A percentile compares a stretch with the other conserved stretches of the same genome.
Evolutionary conservation across 2,888 invertebrate genomes (phyloP).

Genomic region (Epistrophe grossulariae): DNA sequence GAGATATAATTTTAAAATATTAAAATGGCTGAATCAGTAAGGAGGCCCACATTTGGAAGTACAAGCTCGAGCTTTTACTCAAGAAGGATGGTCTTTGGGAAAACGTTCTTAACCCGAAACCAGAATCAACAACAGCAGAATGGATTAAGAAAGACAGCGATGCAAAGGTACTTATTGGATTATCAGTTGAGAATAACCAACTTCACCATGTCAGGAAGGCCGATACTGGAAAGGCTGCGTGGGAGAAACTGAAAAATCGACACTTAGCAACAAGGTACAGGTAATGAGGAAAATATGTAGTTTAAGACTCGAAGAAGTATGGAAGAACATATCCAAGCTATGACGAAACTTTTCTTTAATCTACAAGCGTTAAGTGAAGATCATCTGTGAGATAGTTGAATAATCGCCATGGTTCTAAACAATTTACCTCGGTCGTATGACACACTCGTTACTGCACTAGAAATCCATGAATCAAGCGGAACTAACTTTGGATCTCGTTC

Average conservation of each 20-base stretch:
- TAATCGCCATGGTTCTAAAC: neutral
- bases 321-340: neutral
- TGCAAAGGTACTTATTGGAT: neutral
- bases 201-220: neutral
- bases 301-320: neutral
- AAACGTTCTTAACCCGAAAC: neutral
- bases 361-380: neutral
- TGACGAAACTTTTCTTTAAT: neutral
- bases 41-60: neutral
- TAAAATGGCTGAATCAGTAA: neutral
- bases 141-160: neutral
- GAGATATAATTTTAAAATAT: no score
- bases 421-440: neutral
- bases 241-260: constrained; percentile 8
- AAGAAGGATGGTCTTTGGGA: neutral
- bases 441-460: neutral
- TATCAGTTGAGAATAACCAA: neutral
- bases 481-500: neutral
- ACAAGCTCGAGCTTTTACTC: neutral
- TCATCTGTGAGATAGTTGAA: neutral
- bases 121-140: neutral
- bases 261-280: neutral
- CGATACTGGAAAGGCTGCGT: neutral
- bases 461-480: neutral
- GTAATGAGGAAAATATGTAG: constrained; percentile 7